A percentile compares a stretch with the other conserved stretches of the same genome.
Conservation (phyloP, 2,797 vertebrate genomes). For the Fistularia commersonii region DNA sequence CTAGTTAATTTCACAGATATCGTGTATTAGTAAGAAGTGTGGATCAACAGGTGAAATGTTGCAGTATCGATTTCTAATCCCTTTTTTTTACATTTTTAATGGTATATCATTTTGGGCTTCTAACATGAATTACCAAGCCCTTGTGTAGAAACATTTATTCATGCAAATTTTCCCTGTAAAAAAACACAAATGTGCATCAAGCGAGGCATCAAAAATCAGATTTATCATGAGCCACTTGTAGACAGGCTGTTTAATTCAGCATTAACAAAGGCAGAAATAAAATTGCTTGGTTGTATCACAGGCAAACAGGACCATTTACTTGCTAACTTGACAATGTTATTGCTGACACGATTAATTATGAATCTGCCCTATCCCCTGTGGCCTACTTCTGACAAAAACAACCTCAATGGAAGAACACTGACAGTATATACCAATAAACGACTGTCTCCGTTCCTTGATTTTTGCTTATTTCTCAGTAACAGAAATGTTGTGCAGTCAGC, state of each 20-base stretch:
- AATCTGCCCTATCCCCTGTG: conserved; percentile 39
- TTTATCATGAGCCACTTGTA: conserved; percentile 9
- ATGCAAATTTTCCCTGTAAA: too few species aligned
- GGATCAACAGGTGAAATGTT: too few species aligned
- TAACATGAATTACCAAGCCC: too few species aligned
- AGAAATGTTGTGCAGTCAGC: conserved; percentile 23
- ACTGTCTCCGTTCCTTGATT: conserved; percentile 19
- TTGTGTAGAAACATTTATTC: too few species aligned
- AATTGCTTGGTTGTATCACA: conserved; percentile 58
- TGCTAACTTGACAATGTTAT: conserved; percentile 52
- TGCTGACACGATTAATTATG: conserved; percentile 62
- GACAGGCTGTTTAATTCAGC: conserved; percentile 39
- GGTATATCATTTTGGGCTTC: too few species aligned
- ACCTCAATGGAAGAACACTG: conserved; percentile 29
- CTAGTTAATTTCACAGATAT: neutral
- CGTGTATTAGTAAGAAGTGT: too few species aligned
- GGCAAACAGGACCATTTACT: conserved; percentile 39
- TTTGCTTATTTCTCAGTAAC: conserved; percentile 30
- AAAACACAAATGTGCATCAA: too few species aligned
- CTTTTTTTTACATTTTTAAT: too few species aligned
- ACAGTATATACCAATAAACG: conserved; percentile 27
- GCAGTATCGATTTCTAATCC: too few species aligned
- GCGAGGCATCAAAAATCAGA: too few species aligned
- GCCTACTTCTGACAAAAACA: conserved; percentile 35
- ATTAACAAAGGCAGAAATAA: conserved; percentile 54